Conservation (phyloP, 2,888 invertebrate species). For the Drosophila anceps region DNA sequence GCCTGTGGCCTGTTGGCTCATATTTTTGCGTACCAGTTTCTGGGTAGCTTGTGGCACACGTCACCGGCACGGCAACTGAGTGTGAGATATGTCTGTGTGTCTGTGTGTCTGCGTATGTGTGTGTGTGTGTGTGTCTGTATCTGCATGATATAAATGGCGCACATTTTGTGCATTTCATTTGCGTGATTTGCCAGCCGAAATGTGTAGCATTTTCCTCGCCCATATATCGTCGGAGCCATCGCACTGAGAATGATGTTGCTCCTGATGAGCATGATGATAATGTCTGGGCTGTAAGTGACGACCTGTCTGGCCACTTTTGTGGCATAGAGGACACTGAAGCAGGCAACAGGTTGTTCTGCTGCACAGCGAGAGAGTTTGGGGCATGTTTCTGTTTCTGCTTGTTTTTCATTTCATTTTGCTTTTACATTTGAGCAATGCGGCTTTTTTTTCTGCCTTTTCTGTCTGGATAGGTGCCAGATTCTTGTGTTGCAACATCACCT, state of each 20-base stretch:
- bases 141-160: conserved; percentile 76
- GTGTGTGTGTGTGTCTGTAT: conserved; percentile 5
- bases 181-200: conserved; percentile 77
- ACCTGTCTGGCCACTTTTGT: conserved; percentile 40
- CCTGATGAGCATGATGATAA: conserved; percentile 60
- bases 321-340: conserved; percentile 24
- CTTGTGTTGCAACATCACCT: conserved; percentile 9
- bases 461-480: conserved; percentile 49
- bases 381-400: conserved; percentile 11
- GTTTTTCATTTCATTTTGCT: background rate
- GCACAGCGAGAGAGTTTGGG: conserved; percentile 37
- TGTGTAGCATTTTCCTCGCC: conserved; percentile 58
- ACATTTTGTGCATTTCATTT: conserved; percentile 81
- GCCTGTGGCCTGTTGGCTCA: conserved; percentile 63
- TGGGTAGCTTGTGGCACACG: conserved; percentile 53
- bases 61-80: conserved; percentile 17
- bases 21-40: conserved; percentile 53
- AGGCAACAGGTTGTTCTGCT: conserved; percentile 44
- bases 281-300: conserved; percentile 54
- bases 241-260: conserved; percentile 13
- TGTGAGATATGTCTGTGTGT: background rate
- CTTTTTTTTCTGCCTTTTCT: no score
- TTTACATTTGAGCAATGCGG: conserved; percentile 8
- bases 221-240: conserved; percentile 40
- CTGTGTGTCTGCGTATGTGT: background rate